phyloP scores from a whole-genome alignment of 2,797 vertebrate species.

The Chaetodon trifasciatus region DNA sequence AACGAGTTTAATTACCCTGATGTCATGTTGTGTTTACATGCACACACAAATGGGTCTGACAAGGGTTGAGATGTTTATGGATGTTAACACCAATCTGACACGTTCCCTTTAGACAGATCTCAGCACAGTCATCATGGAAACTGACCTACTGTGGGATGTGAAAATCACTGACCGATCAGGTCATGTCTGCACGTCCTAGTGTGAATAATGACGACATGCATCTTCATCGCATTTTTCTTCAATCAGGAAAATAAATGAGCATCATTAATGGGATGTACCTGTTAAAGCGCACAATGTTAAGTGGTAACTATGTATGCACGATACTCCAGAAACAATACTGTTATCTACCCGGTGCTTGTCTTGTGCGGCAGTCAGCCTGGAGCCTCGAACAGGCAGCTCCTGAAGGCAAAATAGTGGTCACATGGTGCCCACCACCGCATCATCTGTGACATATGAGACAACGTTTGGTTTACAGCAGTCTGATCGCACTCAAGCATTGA shows the following conservation, averaged over 20 bases:
- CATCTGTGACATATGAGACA: constrained; percentile 6
- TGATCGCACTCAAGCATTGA: neutral
- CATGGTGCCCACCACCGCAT: constrained; percentile 8
- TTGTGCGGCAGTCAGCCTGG: constrained; percentile 50
- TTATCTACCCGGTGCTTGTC: neutral
- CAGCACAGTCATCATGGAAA: neutral
- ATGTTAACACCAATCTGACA: constrained; percentile 19
- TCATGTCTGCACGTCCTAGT: fast-evolving
- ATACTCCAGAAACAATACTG: neutral
- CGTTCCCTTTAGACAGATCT: neutral
- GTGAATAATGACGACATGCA: neutral
- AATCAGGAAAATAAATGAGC: neutral
- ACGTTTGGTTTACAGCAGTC: neutral
- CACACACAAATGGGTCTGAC: constrained; percentile 43
- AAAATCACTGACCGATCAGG: neutral
- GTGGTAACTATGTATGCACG: neutral
- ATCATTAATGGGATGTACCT: neutral
- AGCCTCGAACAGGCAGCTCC: constrained; percentile 32
- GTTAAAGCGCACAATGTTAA: neutral
- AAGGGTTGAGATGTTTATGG: constrained; percentile 28
- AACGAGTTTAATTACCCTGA: constrained; percentile 38
- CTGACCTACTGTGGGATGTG: neutral
- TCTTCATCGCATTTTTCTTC: neutral
- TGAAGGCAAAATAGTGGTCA: constrained; percentile 73
- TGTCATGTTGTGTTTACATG: constrained; percentile 51